A percentile compares a stretch with the other conserved stretches of the same genome.
phyloP scores from a whole-genome alignment of 2,888 invertebrate species.

The Eristalis intricaria region DNA sequence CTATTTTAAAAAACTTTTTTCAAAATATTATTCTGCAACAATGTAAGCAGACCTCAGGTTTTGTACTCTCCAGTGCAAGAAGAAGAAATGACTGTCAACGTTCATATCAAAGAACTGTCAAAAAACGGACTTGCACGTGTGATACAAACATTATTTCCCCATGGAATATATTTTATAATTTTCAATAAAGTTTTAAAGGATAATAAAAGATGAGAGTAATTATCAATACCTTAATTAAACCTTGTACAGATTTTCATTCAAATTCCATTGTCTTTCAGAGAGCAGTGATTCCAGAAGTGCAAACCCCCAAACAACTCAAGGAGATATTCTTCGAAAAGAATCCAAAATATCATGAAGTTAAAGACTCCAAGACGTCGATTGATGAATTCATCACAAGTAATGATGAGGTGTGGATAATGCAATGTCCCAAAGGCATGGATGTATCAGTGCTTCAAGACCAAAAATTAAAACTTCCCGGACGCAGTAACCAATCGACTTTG shows the following conservation, averaged over 20 bases:
- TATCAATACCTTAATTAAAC: neutral
- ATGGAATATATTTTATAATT: neutral
- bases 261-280: neutral
- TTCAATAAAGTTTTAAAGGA: neutral
- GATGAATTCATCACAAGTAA: constrained; percentile 72
- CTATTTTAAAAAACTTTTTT: too few relatives aligned
- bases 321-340: constrained; percentile 66
- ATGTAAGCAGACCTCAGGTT: neutral
- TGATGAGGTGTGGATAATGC: constrained; percentile 76
- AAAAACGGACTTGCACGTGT: neutral
- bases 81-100: too few relatives aligned
- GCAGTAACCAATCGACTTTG: constrained; percentile 66
- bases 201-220: neutral
- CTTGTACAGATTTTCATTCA: neutral
- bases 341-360: constrained; percentile 65
- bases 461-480: constrained; percentile 76
- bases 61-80: too few relatives aligned
- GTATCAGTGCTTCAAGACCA: constrained; percentile 67
- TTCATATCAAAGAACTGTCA: neutral
- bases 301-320: constrained; percentile 18
- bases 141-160: neutral
- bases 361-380: constrained; percentile 51
- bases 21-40: neutral
- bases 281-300: neutral
- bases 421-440: constrained; percentile 74